phyloP scores from a whole-genome alignment of 2,888 invertebrate genomes.

The Amphipyra tragopoginis region DNA sequence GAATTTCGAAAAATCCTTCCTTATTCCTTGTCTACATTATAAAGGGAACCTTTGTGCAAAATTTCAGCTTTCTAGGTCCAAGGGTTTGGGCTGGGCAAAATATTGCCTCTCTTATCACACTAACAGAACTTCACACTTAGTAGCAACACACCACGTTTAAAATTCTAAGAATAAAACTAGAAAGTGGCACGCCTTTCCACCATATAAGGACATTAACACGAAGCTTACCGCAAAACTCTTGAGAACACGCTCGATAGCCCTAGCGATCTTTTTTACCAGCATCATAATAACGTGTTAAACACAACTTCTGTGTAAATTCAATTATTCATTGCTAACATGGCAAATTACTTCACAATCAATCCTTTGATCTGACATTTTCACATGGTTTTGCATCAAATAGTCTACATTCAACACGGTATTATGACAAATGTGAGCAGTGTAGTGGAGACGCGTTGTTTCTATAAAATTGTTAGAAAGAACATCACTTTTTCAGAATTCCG shows the following conservation, averaged over 20 bases:
- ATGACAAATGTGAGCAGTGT: slow-evolving; percentile 40
- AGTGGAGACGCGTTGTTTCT: slow-evolving; percentile 11
- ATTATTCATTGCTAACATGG: slow-evolving; percentile 72
- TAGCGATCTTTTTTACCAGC: slow-evolving; percentile 68
- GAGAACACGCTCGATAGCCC: slow-evolving; percentile 23
- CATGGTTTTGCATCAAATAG: slow-evolving; percentile 67
- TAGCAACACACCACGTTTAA: slow-evolving; percentile 5
- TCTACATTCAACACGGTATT: slow-evolving; percentile 42
- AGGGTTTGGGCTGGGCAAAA: no score
- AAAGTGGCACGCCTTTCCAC: slow-evolving; percentile 12
- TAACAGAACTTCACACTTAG: slow-evolving; percentile 6
- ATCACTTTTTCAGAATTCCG: no score
- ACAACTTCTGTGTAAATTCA: slow-evolving; percentile 74
- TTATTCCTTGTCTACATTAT: no score
- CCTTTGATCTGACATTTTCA: slow-evolving; percentile 65
- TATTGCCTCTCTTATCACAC: no score
- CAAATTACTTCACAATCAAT: slow-evolving; percentile 73
- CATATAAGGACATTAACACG: slow-evolving; percentile 5
- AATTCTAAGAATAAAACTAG: slow-evolving; percentile 16
- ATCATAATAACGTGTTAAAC: slow-evolving; percentile 72
- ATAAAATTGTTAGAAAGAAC: no score
- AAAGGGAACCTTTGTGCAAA: no score
- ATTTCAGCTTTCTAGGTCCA: no score
- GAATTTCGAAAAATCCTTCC: no score
- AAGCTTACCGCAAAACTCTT: slow-evolving; percentile 15